phyloP scores from a whole-genome alignment of 2,797 vertebrate genomes.

The Hafferia zeledoni region DNA sequence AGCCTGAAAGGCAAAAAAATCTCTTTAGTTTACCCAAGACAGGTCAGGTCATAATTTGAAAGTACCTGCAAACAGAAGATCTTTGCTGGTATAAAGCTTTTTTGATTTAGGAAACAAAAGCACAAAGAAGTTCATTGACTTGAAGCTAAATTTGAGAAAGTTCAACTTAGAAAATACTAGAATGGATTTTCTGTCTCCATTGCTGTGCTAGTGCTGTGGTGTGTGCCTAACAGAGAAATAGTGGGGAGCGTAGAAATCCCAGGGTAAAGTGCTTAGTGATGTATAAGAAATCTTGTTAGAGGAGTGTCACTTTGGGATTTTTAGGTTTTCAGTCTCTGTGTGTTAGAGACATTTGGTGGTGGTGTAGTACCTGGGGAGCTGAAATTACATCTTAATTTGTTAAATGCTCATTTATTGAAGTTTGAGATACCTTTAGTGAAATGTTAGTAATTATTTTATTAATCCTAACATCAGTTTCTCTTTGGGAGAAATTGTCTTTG shows the following conservation, averaged over 20 bases:
- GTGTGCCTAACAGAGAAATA: neutral
- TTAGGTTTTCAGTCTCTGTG: neutral
- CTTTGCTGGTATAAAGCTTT: neutral
- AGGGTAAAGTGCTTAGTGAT: neutral
- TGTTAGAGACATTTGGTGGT: neutral
- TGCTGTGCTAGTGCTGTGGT: neutral
- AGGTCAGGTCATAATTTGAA: neutral
- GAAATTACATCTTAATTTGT: neutral
- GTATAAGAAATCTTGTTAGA: neutral
- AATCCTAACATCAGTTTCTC: neutral
- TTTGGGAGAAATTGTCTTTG: constrained; percentile 38
- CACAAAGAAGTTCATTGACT: neutral
- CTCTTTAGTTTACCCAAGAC: neutral
- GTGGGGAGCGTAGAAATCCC: rapidly evolving
- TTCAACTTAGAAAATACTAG: neutral
- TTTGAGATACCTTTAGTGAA: neutral
- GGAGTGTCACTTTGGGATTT: neutral
- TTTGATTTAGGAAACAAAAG: neutral
- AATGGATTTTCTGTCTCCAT: neutral
- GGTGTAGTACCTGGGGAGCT: neutral
- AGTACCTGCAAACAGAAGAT: neutral
- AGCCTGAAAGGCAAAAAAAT: neutral
- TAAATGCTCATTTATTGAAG: neutral
- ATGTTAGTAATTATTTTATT: neutral
- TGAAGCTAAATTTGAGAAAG: neutral